Conservation (phyloP, 2,113 vertebrate species). For the Pavo muticus region DNA sequence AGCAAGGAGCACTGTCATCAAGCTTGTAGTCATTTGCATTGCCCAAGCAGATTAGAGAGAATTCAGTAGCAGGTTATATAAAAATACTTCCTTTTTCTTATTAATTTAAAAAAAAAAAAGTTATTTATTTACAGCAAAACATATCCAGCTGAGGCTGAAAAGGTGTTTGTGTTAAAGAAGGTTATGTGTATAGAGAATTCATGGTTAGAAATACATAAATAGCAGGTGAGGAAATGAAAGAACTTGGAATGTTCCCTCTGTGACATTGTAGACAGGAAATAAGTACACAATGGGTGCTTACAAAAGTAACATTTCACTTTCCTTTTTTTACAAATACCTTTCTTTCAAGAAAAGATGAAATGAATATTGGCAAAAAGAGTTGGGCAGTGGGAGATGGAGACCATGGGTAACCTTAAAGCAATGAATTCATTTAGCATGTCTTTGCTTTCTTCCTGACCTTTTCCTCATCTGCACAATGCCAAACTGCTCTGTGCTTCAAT, state of each 20-base stretch:
- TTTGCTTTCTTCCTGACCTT: slow-evolving; percentile 11
- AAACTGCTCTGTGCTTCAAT: neutral
- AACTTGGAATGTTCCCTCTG: neutral
- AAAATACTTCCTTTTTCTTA: neutral
- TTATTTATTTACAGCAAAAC: neutral
- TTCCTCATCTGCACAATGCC: neutral
- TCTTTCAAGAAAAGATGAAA: slow-evolving; percentile 22
- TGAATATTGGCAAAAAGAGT: neutral
- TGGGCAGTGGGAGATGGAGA: neutral
- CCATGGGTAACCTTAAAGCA: neutral
- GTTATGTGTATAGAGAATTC: neutral
- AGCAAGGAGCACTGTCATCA: neutral
- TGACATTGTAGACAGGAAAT: neutral
- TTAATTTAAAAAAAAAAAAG: neutral
- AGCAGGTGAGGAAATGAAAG: slow-evolving; percentile 28
- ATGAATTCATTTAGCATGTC: neutral
- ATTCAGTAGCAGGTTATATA: neutral
- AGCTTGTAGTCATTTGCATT: neutral
- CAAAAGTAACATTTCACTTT: neutral
- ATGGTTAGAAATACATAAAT: slow-evolving; percentile 17
- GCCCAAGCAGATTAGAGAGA: neutral
- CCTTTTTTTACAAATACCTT: slow-evolving; percentile 45
- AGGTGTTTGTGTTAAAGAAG: neutral
- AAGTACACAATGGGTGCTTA: neutral
- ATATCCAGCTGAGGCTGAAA: neutral